Evolutionary conservation across 2,797 vertebrate genomes (phyloP), one percentile per base, ranked within the genome.

Genomic region (Labroides dimidiatus): DNA sequence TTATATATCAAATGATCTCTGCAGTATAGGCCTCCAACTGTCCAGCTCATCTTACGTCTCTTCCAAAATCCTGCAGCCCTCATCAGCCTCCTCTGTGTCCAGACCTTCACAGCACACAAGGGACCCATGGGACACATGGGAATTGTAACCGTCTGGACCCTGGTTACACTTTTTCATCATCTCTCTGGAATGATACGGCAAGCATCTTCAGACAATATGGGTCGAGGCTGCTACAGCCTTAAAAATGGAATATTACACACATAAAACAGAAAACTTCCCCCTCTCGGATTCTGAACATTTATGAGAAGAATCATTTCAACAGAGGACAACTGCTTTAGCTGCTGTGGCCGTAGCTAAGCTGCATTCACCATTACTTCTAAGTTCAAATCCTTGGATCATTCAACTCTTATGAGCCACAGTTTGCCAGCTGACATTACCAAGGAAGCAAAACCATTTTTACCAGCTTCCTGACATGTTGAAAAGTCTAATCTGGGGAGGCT

Each of bases 1-100:
- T 84, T 85, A 85, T 82, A 81, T 88, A 90, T 90, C 85, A 89
- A 87, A 86, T 82, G 61, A 78, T 88, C 70, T 82, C 78, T 80
- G 76, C 74, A 64, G 72, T 27, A 45, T 53, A 79, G 68, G 50
- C 63, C 57, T 62, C 75, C 24, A 51, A 82, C 78, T 79, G 57
- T 84, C 75, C 63, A 49, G 65, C 74, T 88, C 78, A 42, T 81
- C 79, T 87, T 81, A 78, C 71, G 7, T 42, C 75, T 79, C 77
- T 69, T 82, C 73, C 60, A 74, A 89, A 84, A 72, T 75, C 78
- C 85, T 78, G 82, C 24, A 64, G 44, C 69, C 62, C 78, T 84
- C 80, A 74, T 89, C 77, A 80, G 45, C 53, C 68, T 81, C 60
- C 13, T 77, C 73, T 82, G 65, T 82, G 65, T 84, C 57, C 66